phyloP scores from a whole-genome alignment of 2,113 vertebrate genomes.

The Neolamprologus falcicula region DNA sequence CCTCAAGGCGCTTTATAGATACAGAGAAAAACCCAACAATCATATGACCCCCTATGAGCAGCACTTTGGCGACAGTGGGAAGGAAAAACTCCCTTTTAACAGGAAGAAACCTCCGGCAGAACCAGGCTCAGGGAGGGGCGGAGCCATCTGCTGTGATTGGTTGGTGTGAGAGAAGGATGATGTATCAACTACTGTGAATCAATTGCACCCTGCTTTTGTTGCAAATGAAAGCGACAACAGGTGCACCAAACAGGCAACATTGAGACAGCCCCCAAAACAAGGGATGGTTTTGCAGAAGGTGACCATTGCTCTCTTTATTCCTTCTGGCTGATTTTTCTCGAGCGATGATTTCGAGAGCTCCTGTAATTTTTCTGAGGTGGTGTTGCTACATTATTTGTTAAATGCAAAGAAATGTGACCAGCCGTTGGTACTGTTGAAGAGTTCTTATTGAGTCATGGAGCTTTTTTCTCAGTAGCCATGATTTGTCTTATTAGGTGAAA shows the following conservation, averaged over 20 bases:
- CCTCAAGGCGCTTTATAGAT: accelerated
- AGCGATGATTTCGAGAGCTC: neutral
- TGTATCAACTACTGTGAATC: neutral
- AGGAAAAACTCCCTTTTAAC: too few relatives aligned
- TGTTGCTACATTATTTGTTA: neutral
- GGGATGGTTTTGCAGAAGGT: neutral
- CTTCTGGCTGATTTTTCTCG: neutral
- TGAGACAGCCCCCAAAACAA: accelerated
- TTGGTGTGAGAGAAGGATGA: too few relatives aligned
- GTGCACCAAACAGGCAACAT: neutral
- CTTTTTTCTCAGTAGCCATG: neutral
- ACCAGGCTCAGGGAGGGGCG: too few relatives aligned
- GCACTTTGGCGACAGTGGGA: too few relatives aligned
- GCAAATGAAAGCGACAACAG: neutral
- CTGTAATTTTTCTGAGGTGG: neutral
- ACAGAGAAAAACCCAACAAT: too few relatives aligned
- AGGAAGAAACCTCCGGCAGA: too few relatives aligned
- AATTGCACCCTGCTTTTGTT: neutral
- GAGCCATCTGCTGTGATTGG: accelerated
- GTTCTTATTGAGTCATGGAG: accelerated
- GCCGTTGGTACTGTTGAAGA: neutral
- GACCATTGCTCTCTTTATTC: accelerated
- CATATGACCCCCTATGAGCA: too few relatives aligned
- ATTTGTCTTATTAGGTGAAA: neutral
- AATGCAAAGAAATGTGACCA: neutral